Base-by-base conservation (phyloP, 1,140 invertebrate species). In the Ceratosolen fusciceps region DNA sequence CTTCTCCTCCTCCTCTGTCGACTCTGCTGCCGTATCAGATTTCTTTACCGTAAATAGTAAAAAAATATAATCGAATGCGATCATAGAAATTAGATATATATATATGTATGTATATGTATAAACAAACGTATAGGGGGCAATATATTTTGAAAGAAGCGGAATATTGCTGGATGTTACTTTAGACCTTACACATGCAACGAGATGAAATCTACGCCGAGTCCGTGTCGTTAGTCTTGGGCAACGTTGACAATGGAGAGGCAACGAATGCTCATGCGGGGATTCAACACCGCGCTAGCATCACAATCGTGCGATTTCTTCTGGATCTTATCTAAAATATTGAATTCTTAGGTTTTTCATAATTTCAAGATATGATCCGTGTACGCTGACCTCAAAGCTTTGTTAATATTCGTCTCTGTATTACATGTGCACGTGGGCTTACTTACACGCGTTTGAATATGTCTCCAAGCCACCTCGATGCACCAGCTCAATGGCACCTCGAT, bases 261-360 rank as follows among this genome's bases (percentile, higher is more conserved):
- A 37, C 34, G 60, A 31, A 65, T 65, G 60, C 19, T 65, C 31
- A 12, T 5, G 21, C 9, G 60, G n/a, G n/a, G 31, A 37, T 37
- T 65, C 31, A 65, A 65, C 60, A 65, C 34, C n/a, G 34, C 60
- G 21, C 8, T 65, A 65, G n/a, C 3, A 65, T 65, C 60, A 65
- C 31, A 65, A 65, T 37, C 34, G 58, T 16, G 12, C 19, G 14
- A 16, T 5, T n/a, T 60, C n/a, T 65, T 65, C 16, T 3, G 31
- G 34, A 37, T 65, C 16, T 37, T 37, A 37, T 37, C 60, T 31
- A 16, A 34, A 31, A n/a, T 37, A 65, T 31, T n/a, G 34, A 37
- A 65, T 37, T 65, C 4, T 1, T 65, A 37, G 7, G 10, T n/a
- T 65, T 10, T 37, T 65, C 19, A 65, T 37, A 37, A 37, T 37